Base-by-base conservation (phyloP, 1,140 invertebrate genomes). In the Drosophila pectinifera region DNA sequence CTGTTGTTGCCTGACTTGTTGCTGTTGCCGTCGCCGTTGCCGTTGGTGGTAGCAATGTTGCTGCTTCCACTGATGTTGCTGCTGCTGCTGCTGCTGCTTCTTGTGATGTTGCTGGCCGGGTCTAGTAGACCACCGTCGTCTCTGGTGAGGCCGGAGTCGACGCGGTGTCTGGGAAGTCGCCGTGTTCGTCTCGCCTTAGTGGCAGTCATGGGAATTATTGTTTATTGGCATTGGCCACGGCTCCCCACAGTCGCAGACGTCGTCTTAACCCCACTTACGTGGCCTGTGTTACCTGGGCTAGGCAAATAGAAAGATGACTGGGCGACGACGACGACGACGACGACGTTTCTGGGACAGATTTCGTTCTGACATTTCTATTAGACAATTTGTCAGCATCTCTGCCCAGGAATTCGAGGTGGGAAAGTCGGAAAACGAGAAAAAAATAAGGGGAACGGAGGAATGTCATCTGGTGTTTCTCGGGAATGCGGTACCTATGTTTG, bases 141-240 rank as follows among this genome's bases (percentile, higher is more conserved):
- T 55, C 67, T 59, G 74, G 34, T 58, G 31, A 28, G 45, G 48
- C 41, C 54, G 4, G 20, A 65, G 76, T 58, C 67, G 76, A 84
- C 84, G 84, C 84, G 43, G 69, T 89, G 84, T 89, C 84, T 89
- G 84, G 84, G 77, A 89, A 89, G 84, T 88, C 84, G 58, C 55
- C 62, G 70, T 83, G 65, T 76, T 78, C 56, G 75, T 88, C 80
- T 81, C 79, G 83, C 79, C 76, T 76, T 69, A 74, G 75, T 89
- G 84, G 84, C 84, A 89, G 84, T 89, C 84, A 89, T 89, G 84
- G 84, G 84, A 89, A 89, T 89, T 89, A 89, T 89, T 89, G 85
- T 89, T 89, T 89, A 89, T 89, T 84, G 84, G 84, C 80, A 88
- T 88, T 83, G 79, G 76, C 84, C 84, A 88, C 72, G 72, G 79